Base-by-base conservation (phyloP, 1,140 invertebrate genomes). In the Ylistrum balloti region DNA sequence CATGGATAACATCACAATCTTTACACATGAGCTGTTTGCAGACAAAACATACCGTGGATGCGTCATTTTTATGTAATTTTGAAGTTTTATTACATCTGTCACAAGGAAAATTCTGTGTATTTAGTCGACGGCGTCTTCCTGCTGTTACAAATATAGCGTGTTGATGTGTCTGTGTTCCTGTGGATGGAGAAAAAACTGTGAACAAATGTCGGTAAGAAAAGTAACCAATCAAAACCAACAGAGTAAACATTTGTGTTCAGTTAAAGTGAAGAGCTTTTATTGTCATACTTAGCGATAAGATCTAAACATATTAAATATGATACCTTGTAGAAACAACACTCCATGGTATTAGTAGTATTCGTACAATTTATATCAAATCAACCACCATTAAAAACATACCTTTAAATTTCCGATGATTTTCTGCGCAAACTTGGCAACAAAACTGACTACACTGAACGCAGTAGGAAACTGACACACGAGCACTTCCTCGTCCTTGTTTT, bases 331-430 rank as follows among this genome's bases (percentile, higher is more conserved):
- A 38, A 38, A n/a, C n/a, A n/a, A 13, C 35, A 38, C 35, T 7
- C 13, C 13, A 38, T 38, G 35, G 35, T 38, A 38, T 38, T n/a
- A n/a, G n/a, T n/a, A n/a, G n/a, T n/a, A n/a, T n/a, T n/a, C n/a
- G n/a, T n/a, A n/a, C n/a, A n/a, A n/a, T n/a, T n/a, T n/a, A n/a
- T n/a, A n/a, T n/a, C n/a, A n/a, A n/a, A n/a, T n/a, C n/a, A n/a
- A n/a, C n/a, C n/a, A n/a, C n/a, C n/a, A n/a, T n/a, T n/a, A n/a
- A n/a, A 17, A 1, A 74, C 56, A 17, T 74, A n/a, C 56, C 56
- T 74, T 74, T 74, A n/a, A 74, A 74, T n/a, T 74, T 74, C 56
- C 56, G 56, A n/a, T 74, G 56, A 74, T 74, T 74, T n/a, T 74
- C 56, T 74, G 56, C 56, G 56, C 56, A 74, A 28, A 28, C n/a